Evolutionary conservation across 2,888 invertebrate species (phyloP).

Genomic region (Microdon myrmicae): DNA sequence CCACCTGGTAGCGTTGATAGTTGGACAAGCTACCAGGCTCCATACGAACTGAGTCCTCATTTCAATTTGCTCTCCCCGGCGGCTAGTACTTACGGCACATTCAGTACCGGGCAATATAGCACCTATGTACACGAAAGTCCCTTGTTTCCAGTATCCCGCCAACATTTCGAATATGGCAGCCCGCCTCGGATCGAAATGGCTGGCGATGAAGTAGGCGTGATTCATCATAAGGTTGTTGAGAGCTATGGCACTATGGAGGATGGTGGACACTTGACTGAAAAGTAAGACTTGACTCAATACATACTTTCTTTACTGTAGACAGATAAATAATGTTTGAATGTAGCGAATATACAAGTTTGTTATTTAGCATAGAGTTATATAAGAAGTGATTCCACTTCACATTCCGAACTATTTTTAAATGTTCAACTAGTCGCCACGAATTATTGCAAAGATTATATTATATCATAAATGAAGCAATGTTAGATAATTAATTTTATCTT

Average conservation of each 20-base stretch:
- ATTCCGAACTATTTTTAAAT: no score
- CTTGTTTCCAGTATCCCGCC: conserved; percentile 76
- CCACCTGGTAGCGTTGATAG: conserved; percentile 78
- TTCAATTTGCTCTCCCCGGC: conserved; percentile 78
- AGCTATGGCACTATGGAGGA: conserved; percentile 68
- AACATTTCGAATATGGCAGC: conserved; percentile 68
- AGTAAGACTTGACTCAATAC: no score
- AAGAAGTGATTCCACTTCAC: no score
- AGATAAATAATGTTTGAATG: no score
- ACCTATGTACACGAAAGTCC: conserved; percentile 78
- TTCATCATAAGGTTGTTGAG: conserved; percentile 67
- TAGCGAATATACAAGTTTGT: no score
- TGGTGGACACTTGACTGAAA: conserved; percentile 60
- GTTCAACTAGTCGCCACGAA: no score
- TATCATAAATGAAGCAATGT: no score
- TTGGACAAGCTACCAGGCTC: conserved; percentile 80
- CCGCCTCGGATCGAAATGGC: conserved; percentile 65
- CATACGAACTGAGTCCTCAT: conserved; percentile 82
- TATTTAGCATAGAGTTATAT: no score
- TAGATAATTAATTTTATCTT: no score
- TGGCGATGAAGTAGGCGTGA: conserved; percentile 56
- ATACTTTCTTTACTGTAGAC: no score
- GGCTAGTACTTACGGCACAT: conserved; percentile 74
- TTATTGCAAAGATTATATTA: no score
- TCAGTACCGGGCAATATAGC: conserved; percentile 74